Percentiles rank a stretch among this genome's conserved stretches.
These are phyloP conservation scores for Rapana venosa DNA, from an alignment of 2,888 invertebrate genomes.

Conservation along the genomic window DNA sequence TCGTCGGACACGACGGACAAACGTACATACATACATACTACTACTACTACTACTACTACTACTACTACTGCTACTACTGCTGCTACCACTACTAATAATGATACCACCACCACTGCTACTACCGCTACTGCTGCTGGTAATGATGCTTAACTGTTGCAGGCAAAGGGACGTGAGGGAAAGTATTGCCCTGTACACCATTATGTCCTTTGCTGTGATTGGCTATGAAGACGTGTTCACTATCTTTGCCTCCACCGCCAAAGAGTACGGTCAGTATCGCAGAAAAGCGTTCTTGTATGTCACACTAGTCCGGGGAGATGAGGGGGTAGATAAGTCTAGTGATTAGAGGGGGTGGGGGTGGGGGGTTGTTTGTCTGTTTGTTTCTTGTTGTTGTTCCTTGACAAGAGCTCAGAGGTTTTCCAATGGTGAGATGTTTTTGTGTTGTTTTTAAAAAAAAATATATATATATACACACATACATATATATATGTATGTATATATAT, in stretches of 20 bases:
- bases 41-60: too few relatives aligned
- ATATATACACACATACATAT: neutral
- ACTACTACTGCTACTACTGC: neutral
- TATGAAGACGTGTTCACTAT: slow-evolving; percentile 72
- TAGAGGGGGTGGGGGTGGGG: too few relatives aligned
- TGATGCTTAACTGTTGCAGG: slow-evolving; percentile 51
- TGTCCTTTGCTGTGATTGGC: slow-evolving; percentile 71
- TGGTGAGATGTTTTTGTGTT: too few relatives aligned
- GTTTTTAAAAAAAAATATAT: neutral
- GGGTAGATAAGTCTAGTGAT: neutral
- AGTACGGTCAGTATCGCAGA: slow-evolving; percentile 59
- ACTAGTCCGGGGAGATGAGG: neutral
- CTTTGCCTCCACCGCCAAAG: slow-evolving; percentile 69
- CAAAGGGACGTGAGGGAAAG: slow-evolving; percentile 63
- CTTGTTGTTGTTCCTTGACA: too few relatives aligned
- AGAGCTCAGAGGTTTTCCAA: neutral
- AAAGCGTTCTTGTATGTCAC: neutral
- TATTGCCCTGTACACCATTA: slow-evolving; percentile 63
- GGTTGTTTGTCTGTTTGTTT: too few relatives aligned
- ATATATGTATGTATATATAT: neutral
- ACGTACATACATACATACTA: too few relatives aligned
- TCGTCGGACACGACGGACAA: too few relatives aligned
- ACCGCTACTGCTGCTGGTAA: neutral
- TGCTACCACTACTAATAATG: neutral
- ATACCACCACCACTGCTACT: too few relatives aligned